Percentiles rank a stretch among this genome's conserved stretches.
These are phyloP conservation scores for Dryomyza anilis DNA, from an alignment of 2,888 invertebrate genomes.

Conservation along the genomic window DNA sequence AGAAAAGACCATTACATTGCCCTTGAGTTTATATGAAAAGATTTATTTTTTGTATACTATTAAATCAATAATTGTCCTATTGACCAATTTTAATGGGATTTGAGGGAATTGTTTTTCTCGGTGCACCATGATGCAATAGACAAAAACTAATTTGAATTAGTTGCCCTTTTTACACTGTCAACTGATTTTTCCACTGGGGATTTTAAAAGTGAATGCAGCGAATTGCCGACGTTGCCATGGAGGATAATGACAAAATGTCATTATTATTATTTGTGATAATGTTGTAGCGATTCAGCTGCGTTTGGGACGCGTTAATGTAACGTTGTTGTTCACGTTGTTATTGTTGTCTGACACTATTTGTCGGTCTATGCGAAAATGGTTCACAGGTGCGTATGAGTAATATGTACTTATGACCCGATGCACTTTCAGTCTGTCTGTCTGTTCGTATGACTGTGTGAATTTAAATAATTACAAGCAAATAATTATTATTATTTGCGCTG, in stretches of 20 bases:
- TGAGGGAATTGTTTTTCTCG: no score
- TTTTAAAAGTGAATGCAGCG: no score
- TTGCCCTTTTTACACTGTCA: no score
- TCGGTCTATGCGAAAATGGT: background rate
- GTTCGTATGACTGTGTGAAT: background rate
- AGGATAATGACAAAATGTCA: slow-evolving; percentile 45
- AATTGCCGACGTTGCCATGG: no score
- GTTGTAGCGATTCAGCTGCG: slow-evolving; percentile 16
- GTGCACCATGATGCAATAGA: no score
- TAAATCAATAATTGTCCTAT: no score
- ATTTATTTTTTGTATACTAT: no score
- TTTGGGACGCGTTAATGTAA: background rate
- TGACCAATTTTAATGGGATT: no score
- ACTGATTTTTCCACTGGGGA: no score
- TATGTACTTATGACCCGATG: background rate
- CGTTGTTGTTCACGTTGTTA: background rate
- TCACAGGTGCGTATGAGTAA: slow-evolving; percentile 4
- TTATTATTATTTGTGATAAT: slow-evolving; percentile 31
- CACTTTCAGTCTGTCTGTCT: background rate
- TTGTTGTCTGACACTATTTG: background rate
- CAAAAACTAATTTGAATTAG: no score
- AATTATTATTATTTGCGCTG: slow-evolving; percentile 5
- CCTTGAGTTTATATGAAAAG: no score
- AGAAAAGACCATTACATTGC: no score
- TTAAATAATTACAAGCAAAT: slow-evolving; percentile 12